Evolutionary conservation across 2,888 invertebrate genomes (phyloP).

Genomic region (Chironomus tentans): DNA sequence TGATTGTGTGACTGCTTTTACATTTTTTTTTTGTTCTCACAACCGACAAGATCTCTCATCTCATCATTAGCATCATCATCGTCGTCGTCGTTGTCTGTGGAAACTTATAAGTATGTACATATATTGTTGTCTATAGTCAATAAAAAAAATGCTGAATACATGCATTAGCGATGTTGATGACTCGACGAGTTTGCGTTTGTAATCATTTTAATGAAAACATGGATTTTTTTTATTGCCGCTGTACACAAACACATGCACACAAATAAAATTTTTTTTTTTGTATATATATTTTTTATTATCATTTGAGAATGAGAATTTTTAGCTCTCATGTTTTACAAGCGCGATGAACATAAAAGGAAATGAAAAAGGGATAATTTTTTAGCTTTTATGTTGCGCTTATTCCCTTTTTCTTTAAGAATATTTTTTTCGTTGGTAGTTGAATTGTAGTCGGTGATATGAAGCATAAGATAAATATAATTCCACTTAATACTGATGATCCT

Average conservation of each 20-base stretch:
- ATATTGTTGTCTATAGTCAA: neutral
- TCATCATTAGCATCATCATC: too few relatives aligned
- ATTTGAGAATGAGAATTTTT: too few relatives aligned
- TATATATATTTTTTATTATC: too few relatives aligned
- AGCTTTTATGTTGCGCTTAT: neutral
- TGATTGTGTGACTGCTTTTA: too few relatives aligned
- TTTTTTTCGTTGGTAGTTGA: too few relatives aligned
- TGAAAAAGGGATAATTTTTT: neutral
- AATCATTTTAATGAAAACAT: neutral
- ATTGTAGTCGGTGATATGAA: neutral
- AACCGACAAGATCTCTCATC: too few relatives aligned
- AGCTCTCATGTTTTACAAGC: neutral
- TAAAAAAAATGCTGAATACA: neutral
- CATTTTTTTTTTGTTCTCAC: too few relatives aligned
- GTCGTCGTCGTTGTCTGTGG: too few relatives aligned
- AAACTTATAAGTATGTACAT: too few relatives aligned
- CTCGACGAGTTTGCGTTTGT: neutral
- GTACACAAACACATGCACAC: neutral
- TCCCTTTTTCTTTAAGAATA: too few relatives aligned
- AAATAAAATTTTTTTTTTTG: neutral
- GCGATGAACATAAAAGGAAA: neutral
- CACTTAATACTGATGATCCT: too few relatives aligned
- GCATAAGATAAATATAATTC: neutral
- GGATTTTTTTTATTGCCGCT: neutral
- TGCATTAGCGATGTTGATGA: neutral